A percentile compares a stretch with the other conserved stretches of the same genome.
Conservation (phyloP, 2,797 vertebrate genomes). For the Chelon auratus region DNA sequence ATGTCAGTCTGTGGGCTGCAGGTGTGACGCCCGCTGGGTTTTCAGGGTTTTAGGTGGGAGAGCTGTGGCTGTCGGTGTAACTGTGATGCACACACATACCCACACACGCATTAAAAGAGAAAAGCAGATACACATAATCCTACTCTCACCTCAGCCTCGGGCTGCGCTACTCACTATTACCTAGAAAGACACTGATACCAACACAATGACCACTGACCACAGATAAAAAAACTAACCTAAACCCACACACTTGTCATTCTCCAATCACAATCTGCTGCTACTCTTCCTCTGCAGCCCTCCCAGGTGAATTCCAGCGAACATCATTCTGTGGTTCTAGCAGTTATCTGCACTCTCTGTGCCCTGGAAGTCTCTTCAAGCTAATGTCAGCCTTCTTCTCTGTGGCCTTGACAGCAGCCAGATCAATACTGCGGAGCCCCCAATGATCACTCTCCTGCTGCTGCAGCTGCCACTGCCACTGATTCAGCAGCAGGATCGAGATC, state of each 20-base stretch:
- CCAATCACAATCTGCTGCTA: constrained; percentile 14
- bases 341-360: constrained; percentile 28
- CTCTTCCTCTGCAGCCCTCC: constrained; percentile 16
- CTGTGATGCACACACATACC: background rate
- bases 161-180: constrained; percentile 22
- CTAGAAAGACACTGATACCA: constrained; percentile 39
- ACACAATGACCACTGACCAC: constrained; percentile 35
- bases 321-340: constrained; percentile 38
- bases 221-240: constrained; percentile 12
- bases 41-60: constrained; percentile 35
- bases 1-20: constrained; percentile 57
- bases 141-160: constrained; percentile 26
- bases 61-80: constrained; percentile 20
- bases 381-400: constrained; percentile 49
- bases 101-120: background rate
- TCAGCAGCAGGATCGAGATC: constrained; percentile 44
- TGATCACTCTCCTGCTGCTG: constrained; percentile 56
- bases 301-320: constrained; percentile 23
- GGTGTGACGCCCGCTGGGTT: constrained; percentile 57
- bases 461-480: constrained; percentile 36
- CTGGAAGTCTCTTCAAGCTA: constrained; percentile 49
- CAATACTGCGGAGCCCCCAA: constrained; percentile 59
- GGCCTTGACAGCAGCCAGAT: constrained; percentile 60
- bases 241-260: constrained; percentile 29
- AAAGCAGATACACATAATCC: constrained; percentile 14